Percentiles rank a stretch among this genome's conserved stretches.
Evolutionary conservation across 2,113 vertebrate species (phyloP).

Genomic region (Gobiocypris rarus): DNA sequence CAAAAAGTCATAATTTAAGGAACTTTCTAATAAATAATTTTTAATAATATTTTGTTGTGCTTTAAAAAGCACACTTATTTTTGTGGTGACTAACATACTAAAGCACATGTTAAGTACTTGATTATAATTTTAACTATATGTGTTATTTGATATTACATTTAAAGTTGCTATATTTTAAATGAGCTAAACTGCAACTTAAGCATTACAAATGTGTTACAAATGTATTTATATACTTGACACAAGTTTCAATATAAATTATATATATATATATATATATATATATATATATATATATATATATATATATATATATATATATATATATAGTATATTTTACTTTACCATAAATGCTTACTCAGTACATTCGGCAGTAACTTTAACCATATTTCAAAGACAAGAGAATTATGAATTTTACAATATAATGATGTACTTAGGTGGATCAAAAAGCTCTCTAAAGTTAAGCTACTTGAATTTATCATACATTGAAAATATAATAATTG

Average conservation of each 20-base stretch:
- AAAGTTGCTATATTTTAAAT: neutral
- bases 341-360: no score
- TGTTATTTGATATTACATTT: neutral
- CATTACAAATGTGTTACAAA: neutral
- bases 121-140: neutral
- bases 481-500: neutral
- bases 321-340: no score
- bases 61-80: neutral
- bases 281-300: no score
- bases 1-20: neutral
- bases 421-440: no score
- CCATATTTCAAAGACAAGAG: neutral
- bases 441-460: neutral
- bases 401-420: neutral
- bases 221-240: neutral
- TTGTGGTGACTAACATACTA: neutral
- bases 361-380: neutral
- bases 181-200: neutral
- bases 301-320: no score
- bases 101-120: neutral
- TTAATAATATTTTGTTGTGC: neutral
- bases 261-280: no score
- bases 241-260: neutral
- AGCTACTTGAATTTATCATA: neutral
- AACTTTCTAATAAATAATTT: no score